These are phyloP conservation scores for Seira sanloemensis DNA, from an alignment of 2,888 invertebrate genomes.

Conservation along the genomic window DNA sequence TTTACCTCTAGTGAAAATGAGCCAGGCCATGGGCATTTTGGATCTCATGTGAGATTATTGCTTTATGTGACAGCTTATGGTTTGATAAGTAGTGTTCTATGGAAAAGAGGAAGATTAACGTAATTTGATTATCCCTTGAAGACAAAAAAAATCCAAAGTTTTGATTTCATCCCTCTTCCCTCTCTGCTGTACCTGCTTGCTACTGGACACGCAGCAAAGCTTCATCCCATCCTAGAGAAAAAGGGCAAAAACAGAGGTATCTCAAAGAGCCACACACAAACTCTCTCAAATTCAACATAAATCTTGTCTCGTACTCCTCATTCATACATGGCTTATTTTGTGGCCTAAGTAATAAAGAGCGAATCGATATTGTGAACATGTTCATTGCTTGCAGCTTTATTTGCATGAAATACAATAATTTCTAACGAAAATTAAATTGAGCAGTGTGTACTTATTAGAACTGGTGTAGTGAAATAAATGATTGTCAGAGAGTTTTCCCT, in stretches of 20 bases:
- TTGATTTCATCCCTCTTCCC: constrained; percentile 28
- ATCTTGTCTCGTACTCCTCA: constrained; percentile 31
- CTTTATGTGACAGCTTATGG: constrained; percentile 41
- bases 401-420: neutral
- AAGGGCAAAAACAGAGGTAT: too few relatives aligned
- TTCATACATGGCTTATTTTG: neutral
- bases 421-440: neutral
- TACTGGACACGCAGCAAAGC: constrained; percentile 30
- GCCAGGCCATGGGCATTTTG: constrained; percentile 24
- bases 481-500: constrained; percentile 38
- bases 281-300: constrained; percentile 40
- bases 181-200: constrained; percentile 14
- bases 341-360: constrained; percentile 11
- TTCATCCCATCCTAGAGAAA: neutral
- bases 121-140: constrained; percentile 16
- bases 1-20: constrained; percentile 32
- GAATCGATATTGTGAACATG: constrained; percentile 2
- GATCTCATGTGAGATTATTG: constrained; percentile 5
- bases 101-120: constrained; percentile 15
- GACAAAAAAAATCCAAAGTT: constrained; percentile 8
- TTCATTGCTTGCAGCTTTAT: constrained; percentile 10
- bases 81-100: neutral
- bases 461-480: constrained; percentile 11
- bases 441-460: constrained; percentile 2
- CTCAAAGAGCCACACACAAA: constrained; percentile 43